A percentile compares a stretch with the other conserved stretches of the same genome.
These are phyloP conservation scores for Cyrtonyx montezumae DNA, from an alignment of 2,113 vertebrate species.

Conservation along the genomic window DNA sequence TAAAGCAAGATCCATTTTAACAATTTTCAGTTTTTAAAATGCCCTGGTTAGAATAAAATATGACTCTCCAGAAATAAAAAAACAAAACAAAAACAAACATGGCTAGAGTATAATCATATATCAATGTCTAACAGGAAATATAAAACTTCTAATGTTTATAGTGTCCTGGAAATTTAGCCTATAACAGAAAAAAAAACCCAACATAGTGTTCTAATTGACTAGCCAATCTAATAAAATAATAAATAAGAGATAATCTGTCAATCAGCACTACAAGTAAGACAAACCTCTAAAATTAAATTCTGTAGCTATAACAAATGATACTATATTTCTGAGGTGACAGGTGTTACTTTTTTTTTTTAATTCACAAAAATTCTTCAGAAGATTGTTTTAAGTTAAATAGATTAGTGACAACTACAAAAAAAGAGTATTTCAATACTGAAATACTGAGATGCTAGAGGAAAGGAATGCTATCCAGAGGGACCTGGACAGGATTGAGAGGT, in stretches of 20 bases:
- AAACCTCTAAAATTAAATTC: not conserved
- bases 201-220: not conserved
- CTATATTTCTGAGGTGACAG: not conserved
- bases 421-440: not conserved
- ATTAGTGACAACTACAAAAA: not conserved
- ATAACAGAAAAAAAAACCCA: not conserved
- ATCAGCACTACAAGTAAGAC: not conserved
- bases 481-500: too few relatives aligned
- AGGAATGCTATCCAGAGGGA: too few relatives aligned
- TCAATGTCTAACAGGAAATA: not conserved
- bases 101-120: not conserved
- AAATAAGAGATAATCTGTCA: not conserved
- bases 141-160: not conserved
- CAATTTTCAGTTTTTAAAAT: not conserved
- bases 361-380: not conserved
- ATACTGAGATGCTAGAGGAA: not conserved
- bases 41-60: not conserved
- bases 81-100: accelerated
- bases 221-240: not conserved
- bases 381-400: not conserved
- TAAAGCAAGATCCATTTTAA: not conserved
- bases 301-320: not conserved
- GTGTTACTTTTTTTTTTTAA: accelerated
- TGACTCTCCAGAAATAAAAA: not conserved
- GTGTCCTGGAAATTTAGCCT: not conserved